phyloP scores from a whole-genome alignment of 2,797 vertebrate species.

The Xenopus petersii region DNA sequence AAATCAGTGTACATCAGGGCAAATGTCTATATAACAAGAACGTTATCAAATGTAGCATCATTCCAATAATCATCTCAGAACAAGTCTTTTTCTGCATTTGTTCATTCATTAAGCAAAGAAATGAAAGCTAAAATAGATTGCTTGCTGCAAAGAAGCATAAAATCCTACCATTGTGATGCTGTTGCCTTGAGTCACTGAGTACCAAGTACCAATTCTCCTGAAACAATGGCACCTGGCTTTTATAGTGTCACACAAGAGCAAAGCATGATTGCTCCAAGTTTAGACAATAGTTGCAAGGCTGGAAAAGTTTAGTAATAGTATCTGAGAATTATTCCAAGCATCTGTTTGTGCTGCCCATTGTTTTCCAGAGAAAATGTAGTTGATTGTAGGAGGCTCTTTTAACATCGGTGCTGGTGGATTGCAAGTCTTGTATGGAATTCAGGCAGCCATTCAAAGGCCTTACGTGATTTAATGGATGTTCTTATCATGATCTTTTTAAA shows the following conservation, averaged over 20 bases:
- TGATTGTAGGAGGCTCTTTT: conserved; percentile 7
- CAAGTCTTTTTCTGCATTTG: too few relatives aligned
- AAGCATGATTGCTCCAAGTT: conserved; percentile 72
- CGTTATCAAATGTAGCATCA: too few relatives aligned
- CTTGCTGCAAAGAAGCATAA: background rate
- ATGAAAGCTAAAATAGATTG: too few relatives aligned
- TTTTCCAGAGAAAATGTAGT: conserved; percentile 24
- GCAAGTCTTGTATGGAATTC: conserved; percentile 15
- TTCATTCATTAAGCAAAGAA: too few relatives aligned
- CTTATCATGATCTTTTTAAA: background rate
- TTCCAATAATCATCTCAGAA: too few relatives aligned
- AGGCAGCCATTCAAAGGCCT: conserved; percentile 1
- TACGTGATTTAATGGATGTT: background rate
- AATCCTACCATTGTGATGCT: conserved; percentile 62
- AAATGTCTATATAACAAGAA: too few relatives aligned
- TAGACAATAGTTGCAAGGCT: conserved; percentile 72
- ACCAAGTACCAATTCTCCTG: conserved; percentile 57
- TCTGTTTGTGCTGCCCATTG: conserved; percentile 50
- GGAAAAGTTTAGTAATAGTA: conserved; percentile 62
- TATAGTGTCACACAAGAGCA: conserved; percentile 60
- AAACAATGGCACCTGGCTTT: conserved; percentile 58
- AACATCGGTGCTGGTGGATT: conserved; percentile 8
- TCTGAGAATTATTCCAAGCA: conserved; percentile 61
- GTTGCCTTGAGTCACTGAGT: conserved; percentile 54
- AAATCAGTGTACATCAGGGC: too few relatives aligned